These are phyloP conservation scores for Poecilus cupreus DNA, from an alignment of 2,888 invertebrate species.

Conservation along the genomic window DNA sequence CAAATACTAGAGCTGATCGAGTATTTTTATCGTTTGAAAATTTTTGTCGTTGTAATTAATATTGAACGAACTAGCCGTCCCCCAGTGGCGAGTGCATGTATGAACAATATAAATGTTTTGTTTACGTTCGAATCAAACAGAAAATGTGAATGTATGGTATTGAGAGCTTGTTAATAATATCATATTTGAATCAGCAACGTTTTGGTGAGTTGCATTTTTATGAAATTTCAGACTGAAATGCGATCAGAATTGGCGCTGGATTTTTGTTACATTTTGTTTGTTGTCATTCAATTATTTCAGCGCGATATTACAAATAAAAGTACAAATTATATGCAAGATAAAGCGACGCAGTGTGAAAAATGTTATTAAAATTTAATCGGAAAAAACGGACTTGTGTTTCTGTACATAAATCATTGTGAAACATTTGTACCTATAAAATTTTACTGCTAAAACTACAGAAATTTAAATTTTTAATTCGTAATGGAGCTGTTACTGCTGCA, in stretches of 20 bases:
- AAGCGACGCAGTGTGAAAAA: not conserved
- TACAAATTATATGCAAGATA: not conserved
- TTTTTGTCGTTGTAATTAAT: constrained; percentile 20
- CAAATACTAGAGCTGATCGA: no score
- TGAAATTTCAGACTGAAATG: constrained; percentile 10
- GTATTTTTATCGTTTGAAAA: not conserved
- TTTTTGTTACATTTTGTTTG: constrained; percentile 11
- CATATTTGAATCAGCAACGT: no score
- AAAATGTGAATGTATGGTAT: not conserved
- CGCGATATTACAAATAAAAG: no score
- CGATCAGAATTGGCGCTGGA: not conserved
- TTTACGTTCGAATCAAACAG: not conserved
- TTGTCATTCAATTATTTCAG: constrained; percentile 21
- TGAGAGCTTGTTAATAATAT: constrained; percentile 4
- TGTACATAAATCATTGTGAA: constrained; percentile 4
- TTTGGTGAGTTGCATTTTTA: not conserved
- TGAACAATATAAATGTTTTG: constrained; percentile 14
- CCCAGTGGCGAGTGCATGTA: not conserved
- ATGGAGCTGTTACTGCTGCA: constrained; percentile 8
- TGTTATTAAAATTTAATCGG: not conserved
- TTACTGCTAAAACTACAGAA: constrained; percentile 5
- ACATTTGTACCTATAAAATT: constrained; percentile 19
- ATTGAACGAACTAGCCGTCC: not conserved
- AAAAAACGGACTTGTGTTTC: constrained; percentile 17
- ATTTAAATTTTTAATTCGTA: constrained; percentile 26